Evolutionary conservation across 2,113 vertebrate species (phyloP).

Genomic region (Pseudorasbora parva): DNA sequence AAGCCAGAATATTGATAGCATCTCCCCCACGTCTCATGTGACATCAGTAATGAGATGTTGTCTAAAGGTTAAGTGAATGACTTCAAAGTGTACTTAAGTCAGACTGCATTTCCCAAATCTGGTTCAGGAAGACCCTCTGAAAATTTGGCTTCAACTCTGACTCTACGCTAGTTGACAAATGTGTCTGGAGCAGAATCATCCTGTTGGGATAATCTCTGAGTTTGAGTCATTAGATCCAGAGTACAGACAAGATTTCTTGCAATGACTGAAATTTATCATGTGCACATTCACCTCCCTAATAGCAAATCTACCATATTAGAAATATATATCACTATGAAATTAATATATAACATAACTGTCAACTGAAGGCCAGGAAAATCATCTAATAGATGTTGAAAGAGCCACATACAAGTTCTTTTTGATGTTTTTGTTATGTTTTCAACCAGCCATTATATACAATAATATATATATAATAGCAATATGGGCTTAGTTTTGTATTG

Average conservation of each 20-base stretch:
- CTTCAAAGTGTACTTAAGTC: neutral
- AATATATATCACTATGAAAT: slow-evolving; percentile 19
- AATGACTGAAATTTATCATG: neutral
- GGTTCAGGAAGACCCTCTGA: slow-evolving; percentile 4
- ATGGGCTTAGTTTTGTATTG: neutral
- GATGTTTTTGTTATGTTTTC: neutral
- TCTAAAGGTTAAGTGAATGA: neutral
- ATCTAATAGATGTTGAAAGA: neutral
- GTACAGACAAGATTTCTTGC: neutral
- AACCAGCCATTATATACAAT: neutral
- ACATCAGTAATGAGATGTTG: neutral
- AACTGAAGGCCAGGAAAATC: neutral
- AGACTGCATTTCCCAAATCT: slow-evolving; percentile 8
- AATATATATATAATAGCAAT: neutral
- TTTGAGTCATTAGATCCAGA: neutral
- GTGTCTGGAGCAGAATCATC: slow-evolving; percentile 1
- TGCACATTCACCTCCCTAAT: neutral
- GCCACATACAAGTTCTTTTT: neutral
- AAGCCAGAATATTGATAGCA: neutral
- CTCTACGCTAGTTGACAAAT: neutral
- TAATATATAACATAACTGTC: neutral
- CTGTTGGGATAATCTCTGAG: neutral
- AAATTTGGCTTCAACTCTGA: neutral
- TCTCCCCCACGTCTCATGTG: neutral
- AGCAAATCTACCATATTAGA: neutral